phyloP scores from a whole-genome alignment of 2,888 invertebrate genomes.

The Lepidocyrtinus sp. region DNA sequence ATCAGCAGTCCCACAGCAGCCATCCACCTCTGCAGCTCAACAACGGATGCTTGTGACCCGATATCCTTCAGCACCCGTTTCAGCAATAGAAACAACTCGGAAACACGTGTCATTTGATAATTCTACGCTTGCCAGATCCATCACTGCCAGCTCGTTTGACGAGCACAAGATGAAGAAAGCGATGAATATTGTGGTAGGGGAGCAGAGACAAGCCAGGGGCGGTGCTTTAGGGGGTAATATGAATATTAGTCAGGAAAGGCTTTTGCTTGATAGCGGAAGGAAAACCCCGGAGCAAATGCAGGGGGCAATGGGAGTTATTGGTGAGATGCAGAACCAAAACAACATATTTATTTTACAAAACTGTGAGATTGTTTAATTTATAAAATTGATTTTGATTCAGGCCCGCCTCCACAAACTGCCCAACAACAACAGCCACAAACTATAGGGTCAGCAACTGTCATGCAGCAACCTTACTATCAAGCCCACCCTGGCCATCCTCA shows the following conservation, averaged over 20 bases:
- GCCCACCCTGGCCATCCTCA: constrained; percentile 12
- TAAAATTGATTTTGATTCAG: background rate
- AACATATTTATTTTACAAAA: too few relatives aligned
- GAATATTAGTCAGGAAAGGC: constrained; percentile 78
- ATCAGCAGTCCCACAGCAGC: background rate
- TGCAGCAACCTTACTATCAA: constrained; percentile 17
- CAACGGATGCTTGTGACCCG: constrained; percentile 42
- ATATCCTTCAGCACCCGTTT: constrained; percentile 67
- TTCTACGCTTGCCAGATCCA: constrained; percentile 67
- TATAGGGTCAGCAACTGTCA: constrained; percentile 1
- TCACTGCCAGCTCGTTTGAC: constrained; percentile 66
- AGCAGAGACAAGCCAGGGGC: constrained; percentile 25
- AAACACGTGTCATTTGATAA: constrained; percentile 88
- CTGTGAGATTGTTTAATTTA: background rate
- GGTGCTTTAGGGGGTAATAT: constrained; percentile 20
- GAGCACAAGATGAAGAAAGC: constrained; percentile 67
- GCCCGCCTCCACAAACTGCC: background rate
- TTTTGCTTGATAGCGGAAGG: constrained; percentile 79
- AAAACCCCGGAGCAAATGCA: constrained; percentile 72
- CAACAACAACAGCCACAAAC: constrained; percentile 24
- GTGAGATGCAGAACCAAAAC: too few relatives aligned
- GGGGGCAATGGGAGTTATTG: constrained; percentile 3
- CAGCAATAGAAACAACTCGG: constrained; percentile 63
- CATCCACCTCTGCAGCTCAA: constrained; percentile 13
- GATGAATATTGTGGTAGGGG: constrained; percentile 29